Evolutionary conservation across 2,888 invertebrate species (phyloP).

Genomic region (Coecobrya sp.): DNA sequence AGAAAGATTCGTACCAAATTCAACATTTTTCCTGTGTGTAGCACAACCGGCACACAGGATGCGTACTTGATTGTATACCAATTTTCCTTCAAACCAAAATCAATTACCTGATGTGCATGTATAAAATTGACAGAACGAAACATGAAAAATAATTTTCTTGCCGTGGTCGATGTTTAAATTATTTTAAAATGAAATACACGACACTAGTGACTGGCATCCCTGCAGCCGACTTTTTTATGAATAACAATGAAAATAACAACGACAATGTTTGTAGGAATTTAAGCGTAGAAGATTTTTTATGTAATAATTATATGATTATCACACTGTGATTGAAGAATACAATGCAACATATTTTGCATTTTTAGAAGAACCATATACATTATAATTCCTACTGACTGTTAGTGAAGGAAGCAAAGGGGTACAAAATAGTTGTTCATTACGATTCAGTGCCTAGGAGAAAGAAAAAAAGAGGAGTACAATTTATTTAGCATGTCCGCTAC

Average conservation of each 20-base stretch:
- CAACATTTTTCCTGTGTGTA: background rate
- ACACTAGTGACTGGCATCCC: too few species aligned
- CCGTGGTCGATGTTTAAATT: background rate
- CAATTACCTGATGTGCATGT: background rate
- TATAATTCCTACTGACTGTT: too few species aligned
- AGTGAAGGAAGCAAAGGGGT: too few species aligned
- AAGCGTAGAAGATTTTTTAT: conserved; percentile 47
- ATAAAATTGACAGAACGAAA: background rate
- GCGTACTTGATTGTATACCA: background rate
- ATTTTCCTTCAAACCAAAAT: background rate
- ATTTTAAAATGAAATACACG: too few species aligned
- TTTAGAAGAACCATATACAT: background rate
- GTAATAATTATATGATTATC: conserved; percentile 64
- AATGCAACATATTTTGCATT: conserved; percentile 11
- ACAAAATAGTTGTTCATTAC: background rate
- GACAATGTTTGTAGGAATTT: background rate
- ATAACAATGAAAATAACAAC: background rate
- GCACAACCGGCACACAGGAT: background rate
- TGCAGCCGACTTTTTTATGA: too few species aligned
- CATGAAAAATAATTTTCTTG: background rate
- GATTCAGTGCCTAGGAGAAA: background rate
- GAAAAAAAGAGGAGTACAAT: conserved; percentile 8
- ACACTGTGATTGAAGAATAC: conserved; percentile 18
- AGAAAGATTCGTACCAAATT: background rate
- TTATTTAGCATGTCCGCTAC: background rate